Percentiles rank a stretch among this genome's conserved stretches.
These are phyloP conservation scores for Psittacula echo DNA, from an alignment of 2,797 vertebrate species.

Conservation along the genomic window DNA sequence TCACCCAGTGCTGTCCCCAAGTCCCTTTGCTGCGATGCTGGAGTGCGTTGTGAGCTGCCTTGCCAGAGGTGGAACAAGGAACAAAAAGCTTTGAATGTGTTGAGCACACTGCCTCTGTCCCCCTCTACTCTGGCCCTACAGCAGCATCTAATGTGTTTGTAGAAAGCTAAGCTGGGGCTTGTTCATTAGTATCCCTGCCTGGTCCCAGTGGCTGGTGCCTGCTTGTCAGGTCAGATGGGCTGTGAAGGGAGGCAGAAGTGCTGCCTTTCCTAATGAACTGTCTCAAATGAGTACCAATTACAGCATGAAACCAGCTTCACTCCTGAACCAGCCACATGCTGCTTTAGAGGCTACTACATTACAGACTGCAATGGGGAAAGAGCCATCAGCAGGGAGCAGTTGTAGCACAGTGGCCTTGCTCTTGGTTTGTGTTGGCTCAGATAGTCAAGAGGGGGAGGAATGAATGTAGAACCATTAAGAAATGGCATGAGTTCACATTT, in stretches of 20 bases:
- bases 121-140: background rate
- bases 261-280: slow-evolving; percentile 72
- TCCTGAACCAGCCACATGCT: background rate
- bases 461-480: background rate
- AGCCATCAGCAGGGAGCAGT: background rate
- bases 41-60: background rate
- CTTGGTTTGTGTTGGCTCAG: background rate
- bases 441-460: background rate
- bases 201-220: background rate
- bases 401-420: background rate
- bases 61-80: background rate
- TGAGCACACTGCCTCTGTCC: background rate
- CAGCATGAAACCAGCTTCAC: slow-evolving; percentile 61
- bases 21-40: background rate
- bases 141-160: background rate
- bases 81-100: background rate
- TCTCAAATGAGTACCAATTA: slow-evolving; percentile 72
- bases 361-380: background rate
- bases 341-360: slow-evolving; percentile 50
- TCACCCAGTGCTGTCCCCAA: background rate
- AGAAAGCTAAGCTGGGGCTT: slow-evolving; percentile 8
- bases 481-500: background rate
- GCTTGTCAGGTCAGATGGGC: slow-evolving; percentile 35
- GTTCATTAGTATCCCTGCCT: slow-evolving; percentile 52
- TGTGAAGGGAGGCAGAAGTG: slow-evolving; percentile 43